A percentile compares a stretch with the other conserved stretches of the same genome.
Conservation (phyloP, 92 coral and sea anemone species). For the Chrysogorgia sp. region DNA sequence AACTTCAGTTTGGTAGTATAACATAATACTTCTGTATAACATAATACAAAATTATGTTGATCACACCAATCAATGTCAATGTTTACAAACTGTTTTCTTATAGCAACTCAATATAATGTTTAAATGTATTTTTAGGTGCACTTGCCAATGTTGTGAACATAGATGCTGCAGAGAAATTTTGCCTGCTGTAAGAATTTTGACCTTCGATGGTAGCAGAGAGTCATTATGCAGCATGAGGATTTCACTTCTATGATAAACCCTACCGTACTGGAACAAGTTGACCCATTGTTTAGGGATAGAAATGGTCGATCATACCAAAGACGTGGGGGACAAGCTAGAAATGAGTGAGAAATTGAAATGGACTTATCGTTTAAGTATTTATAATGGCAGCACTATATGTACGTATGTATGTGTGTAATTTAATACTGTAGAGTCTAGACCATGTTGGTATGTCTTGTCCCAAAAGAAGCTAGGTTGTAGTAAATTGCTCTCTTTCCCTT, state of each 20-base stretch:
- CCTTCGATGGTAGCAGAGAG: background rate
- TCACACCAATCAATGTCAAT: background rate
- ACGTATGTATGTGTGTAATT: background rate
- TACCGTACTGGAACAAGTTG: background rate
- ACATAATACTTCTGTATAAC: too few species aligned
- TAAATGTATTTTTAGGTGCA: background rate
- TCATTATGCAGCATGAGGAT: background rate
- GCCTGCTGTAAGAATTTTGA: background rate
- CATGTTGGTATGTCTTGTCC: background rate
- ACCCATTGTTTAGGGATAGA: background rate
- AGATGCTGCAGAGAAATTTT: background rate
- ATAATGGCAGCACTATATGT: background rate
- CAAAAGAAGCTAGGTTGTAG: background rate
- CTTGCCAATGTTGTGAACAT: background rate
- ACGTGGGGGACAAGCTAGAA: background rate
- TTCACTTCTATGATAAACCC: background rate
- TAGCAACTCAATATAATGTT: background rate
- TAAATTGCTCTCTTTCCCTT: background rate
- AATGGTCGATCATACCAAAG: background rate
- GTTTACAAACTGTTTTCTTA: background rate
- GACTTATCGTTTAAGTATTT: background rate
- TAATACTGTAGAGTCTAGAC: too few species aligned
- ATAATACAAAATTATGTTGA: too few species aligned
- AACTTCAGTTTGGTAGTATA: too few species aligned
- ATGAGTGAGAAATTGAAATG: background rate